Percentiles rank a stretch among this genome's conserved stretches.
phyloP scores from a whole-genome alignment of 2,113 vertebrate species.

The Ceyx margarethae region DNA sequence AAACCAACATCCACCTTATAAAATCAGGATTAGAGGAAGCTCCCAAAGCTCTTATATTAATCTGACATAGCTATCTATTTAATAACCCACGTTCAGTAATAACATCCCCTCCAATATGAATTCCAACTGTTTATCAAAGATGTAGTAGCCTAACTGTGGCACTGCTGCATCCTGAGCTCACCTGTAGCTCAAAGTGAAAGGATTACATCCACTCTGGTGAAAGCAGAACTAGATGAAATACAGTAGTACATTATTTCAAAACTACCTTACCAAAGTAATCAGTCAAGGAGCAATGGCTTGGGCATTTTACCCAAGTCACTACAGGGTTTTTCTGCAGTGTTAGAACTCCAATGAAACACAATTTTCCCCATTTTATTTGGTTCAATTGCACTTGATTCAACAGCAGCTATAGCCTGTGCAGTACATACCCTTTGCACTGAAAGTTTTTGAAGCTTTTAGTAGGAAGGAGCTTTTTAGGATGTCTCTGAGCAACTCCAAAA shows the following conservation, averaged over 20 bases:
- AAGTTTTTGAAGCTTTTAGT: not conserved
- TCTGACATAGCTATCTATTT: not conserved
- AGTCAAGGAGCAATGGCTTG: not conserved
- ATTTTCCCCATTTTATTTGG: not conserved
- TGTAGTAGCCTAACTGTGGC: not conserved
- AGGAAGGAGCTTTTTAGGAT: not conserved
- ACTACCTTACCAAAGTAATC: not conserved
- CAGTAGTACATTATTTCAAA: not conserved
- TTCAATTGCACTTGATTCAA: not conserved
- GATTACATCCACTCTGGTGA: not conserved
- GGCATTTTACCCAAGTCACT: not conserved
- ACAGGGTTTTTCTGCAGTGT: not conserved
- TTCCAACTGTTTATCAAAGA: not conserved
- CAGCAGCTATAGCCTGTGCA: not conserved
- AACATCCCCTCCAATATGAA: not conserved
- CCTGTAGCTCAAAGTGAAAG: not conserved
- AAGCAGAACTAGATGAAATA: not conserved
- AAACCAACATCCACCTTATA: not conserved
- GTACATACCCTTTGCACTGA: not conserved
- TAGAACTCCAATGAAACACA: not conserved
- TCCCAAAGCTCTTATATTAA: not conserved
- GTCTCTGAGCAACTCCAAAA: not conserved
- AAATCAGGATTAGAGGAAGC: not conserved
- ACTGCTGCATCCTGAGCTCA: not conserved
- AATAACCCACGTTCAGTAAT: not conserved